Base-by-base conservation (phyloP, 2,797 vertebrate genomes). In the Hylomyscus alleni region DNA sequence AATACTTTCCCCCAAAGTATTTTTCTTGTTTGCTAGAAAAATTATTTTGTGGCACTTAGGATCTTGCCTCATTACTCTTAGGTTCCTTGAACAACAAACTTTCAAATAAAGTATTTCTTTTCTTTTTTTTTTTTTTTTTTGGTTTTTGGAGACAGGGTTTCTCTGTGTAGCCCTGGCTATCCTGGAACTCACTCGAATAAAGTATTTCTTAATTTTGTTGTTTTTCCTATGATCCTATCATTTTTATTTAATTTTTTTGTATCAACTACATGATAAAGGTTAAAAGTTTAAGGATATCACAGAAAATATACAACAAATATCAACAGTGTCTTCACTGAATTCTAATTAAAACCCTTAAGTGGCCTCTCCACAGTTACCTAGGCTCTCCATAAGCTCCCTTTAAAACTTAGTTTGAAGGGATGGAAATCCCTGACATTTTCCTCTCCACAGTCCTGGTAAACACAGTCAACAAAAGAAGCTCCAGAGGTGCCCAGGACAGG, bases 121-220 rank as follows among this genome's bases (percentile, higher is more conserved):
- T n/a, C n/a, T n/a, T n/a, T n/a, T n/a, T n/a, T n/a, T n/a, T n/a
- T n/a, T n/a, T n/a, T n/a, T n/a, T n/a, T n/a, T n/a, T n/a, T n/a
- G n/a, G n/a, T n/a, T n/a, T n/a, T n/a, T n/a, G n/a, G n/a, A n/a
- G n/a, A n/a, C n/a, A n/a, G n/a, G n/a, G n/a, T n/a, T n/a, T n/a
- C n/a, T n/a, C n/a, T n/a, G n/a, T n/a, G n/a, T n/a, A n/a, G n/a
- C n/a, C n/a, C n/a, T n/a, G n/a, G n/a, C n/a, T n/a, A n/a, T n/a
- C n/a, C n/a, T n/a, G n/a, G n/a, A n/a, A n/a, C n/a, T n/a, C n/a
- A n/a, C n/a, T n/a, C 56, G 50, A 89, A 95, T 73, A 56, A 77
- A 91, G 47, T 75, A 14, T n/a, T 73, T 95, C 58, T 78, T 97
- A 88, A 93, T 73, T 95, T 95, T 84, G 26, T 72, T 92, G 19